Evolutionary conservation across 2,888 invertebrate genomes (phyloP), one percentile per base, ranked within the genome.

Genomic region (Drosophila tripunctata): DNA sequence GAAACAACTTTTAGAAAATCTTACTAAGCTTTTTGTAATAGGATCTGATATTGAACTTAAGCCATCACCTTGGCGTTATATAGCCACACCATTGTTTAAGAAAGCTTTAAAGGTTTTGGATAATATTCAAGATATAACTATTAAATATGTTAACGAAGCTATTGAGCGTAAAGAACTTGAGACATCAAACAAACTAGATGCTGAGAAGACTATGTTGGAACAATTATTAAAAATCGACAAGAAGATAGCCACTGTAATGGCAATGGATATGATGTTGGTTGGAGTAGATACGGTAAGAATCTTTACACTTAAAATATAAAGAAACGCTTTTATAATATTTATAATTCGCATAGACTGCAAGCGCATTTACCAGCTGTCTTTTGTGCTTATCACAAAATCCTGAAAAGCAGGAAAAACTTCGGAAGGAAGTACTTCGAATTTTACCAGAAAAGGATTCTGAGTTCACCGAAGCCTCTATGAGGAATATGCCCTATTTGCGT

Each of bases 271-370:
- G 94, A 78, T 95, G 12, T 90, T 93, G 52, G 95, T 94, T 36
- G 95, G 95, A 45, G 93, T 95, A 19, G 95, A 96, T 85, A 95
- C 95, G 61, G 95, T 96, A 91, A 92, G 65, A 10, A n/a, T n/a
- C n/a, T n/a, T n/a, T n/a, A 10, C 1, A 10, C n/a, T 22, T 30
- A 7, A 30, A 21, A 19, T 8, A 2, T 15, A 38, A 17, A 12
- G 4, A n/a, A n/a, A 10, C 7, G n/a, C 2, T 30, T 30, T 1
- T 10, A 30, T 4, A 14, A 4, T 33, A 0, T 33, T 14, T 33
- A 1, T 33, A 2, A 14, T 8, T 8, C 15, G n/a, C n/a, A n/a
- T n/a, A 52, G 52, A 52, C 52, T 8, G 30, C 41, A 8, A 15
- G 14, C 21, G 69, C 78, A 0, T 73, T 89, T 21, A 62, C 76